phyloP scores from a whole-genome alignment of 2,888 invertebrate genomes.

The Limnephilus rhombicus region DNA sequence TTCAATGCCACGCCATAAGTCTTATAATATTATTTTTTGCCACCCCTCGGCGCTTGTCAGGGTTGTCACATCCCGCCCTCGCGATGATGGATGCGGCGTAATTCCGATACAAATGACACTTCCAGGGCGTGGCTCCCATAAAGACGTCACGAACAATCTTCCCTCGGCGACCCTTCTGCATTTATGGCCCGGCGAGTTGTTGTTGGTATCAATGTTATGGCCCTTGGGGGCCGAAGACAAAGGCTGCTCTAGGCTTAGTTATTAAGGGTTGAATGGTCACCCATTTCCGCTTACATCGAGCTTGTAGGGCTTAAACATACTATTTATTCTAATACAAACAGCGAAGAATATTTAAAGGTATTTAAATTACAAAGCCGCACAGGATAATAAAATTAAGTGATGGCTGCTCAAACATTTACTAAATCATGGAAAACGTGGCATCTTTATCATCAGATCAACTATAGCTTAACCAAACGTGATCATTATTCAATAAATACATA shows the following conservation, averaged over 20 bases:
- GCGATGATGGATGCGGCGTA: constrained; percentile 29
- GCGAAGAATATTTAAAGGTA: neutral
- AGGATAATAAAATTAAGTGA: neutral
- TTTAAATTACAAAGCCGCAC: neutral
- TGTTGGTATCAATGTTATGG: constrained; percentile 9
- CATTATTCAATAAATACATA: no score
- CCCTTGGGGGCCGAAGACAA: neutral
- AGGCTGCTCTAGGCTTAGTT: neutral
- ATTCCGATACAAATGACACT: constrained; percentile 29
- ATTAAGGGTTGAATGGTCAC: neutral
- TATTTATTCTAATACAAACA: neutral
- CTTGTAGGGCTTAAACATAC: neutral
- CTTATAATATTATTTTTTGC: neutral
- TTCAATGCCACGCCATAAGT: neutral
- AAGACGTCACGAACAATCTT: constrained; percentile 20
- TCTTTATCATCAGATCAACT: no score
- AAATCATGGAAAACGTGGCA: no score
- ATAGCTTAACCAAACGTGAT: no score
- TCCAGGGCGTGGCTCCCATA: neutral
- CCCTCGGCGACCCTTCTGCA: constrained; percentile 17
- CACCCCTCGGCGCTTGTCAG: constrained; percentile 6
- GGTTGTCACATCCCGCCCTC: constrained; percentile 10
- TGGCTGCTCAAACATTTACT: neutral
- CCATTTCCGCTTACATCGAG: neutral
- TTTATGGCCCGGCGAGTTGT: constrained; percentile 18